phyloP scores from a whole-genome alignment of 2,888 invertebrate species.

The Pyrrhosoma nymphula region DNA sequence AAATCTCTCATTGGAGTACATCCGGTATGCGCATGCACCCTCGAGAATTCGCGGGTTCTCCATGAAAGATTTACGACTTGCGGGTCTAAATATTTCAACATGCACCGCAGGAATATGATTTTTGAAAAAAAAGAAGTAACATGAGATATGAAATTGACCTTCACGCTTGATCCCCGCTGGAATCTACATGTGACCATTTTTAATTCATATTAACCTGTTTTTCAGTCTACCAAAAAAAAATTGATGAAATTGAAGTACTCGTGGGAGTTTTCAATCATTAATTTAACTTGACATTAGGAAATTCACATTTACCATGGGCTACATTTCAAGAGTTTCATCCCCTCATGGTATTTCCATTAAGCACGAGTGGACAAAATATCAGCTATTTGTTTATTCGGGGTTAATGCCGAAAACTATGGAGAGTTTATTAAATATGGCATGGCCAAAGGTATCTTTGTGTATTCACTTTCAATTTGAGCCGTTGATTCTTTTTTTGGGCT shows the following conservation, averaged over 20 bases:
- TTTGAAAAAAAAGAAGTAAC: too few species aligned
- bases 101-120: too few species aligned
- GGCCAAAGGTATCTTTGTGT: background rate
- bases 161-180: background rate
- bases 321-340: background rate
- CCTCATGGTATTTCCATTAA: background rate
- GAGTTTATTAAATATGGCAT: background rate
- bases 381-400: too few species aligned
- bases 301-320: background rate
- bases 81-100: too few species aligned
- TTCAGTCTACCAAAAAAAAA: background rate
- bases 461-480: background rate
- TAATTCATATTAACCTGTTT: background rate
- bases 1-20: too few species aligned
- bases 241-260: background rate
- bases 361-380: background rate
- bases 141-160: background rate
- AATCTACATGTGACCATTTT: background rate
- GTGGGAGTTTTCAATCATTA: background rate
- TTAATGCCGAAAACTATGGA: background rate
- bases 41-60: too few species aligned
- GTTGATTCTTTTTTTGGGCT: background rate
- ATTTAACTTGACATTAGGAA: background rate
- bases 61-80: too few species aligned
- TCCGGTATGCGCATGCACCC: too few species aligned